Evolutionary conservation across 2,888 invertebrate genomes (phyloP).

Genomic region (Tenthredo scrophulariae): DNA sequence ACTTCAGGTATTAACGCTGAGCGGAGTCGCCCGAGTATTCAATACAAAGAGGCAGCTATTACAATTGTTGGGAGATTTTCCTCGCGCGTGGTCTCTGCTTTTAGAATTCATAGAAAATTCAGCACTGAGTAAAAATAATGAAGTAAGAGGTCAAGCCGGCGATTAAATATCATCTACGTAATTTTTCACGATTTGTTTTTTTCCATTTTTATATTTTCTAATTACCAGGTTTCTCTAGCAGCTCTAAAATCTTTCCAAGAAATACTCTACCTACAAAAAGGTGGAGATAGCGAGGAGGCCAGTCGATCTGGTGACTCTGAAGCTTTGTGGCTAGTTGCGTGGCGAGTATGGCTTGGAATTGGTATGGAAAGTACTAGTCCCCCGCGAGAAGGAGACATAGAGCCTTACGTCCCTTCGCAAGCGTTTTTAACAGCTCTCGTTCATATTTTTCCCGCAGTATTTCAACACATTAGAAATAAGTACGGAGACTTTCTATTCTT

Average conservation of each 20-base stretch:
- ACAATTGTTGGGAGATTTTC: slow-evolving; percentile 93
- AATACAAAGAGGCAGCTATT: slow-evolving; percentile 93
- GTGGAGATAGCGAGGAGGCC: slow-evolving; percentile 75
- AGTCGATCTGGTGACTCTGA: slow-evolving; percentile 78
- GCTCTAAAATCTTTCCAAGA: slow-evolving; percentile 98
- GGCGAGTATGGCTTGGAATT: slow-evolving; percentile 93
- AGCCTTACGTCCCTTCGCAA: slow-evolving; percentile 93
- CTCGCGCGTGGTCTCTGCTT: slow-evolving; percentile 94
- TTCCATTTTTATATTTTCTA: background rate
- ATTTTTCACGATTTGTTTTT: background rate
- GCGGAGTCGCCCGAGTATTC: slow-evolving; percentile 95
- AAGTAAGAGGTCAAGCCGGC: slow-evolving; percentile 80
- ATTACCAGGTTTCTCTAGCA: slow-evolving; percentile 89
- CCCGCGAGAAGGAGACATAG: slow-evolving; percentile 78
- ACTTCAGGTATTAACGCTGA: slow-evolving; percentile 88
- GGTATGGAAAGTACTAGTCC: slow-evolving; percentile 89
- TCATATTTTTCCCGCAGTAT: slow-evolving; percentile 97
- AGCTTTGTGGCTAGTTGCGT: slow-evolving; percentile 89
- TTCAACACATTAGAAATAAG: slow-evolving; percentile 91
- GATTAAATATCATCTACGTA: background rate
- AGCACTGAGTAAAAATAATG: slow-evolving; percentile 94
- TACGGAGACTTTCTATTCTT: slow-evolving; percentile 72
- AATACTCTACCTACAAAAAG: slow-evolving; percentile 87
- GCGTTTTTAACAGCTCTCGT: slow-evolving; percentile 96
- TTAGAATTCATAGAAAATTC: slow-evolving; percentile 96